These are phyloP conservation scores for Micromys minutus DNA, from an alignment of 2,113 vertebrate genomes.

Conservation along the genomic window DNA sequence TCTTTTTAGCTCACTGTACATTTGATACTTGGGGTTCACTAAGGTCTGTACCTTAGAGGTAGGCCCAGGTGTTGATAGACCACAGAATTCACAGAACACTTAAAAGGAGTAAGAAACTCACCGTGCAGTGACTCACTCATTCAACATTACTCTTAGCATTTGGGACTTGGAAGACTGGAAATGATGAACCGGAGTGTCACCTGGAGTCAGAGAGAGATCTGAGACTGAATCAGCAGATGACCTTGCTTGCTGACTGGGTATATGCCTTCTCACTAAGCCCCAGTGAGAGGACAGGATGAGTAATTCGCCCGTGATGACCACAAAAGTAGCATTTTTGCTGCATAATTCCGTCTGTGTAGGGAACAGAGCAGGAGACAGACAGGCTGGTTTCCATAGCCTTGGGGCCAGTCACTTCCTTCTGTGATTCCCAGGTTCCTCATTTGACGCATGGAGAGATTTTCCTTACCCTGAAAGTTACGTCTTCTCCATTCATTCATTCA, in stretches of 20 bases:
- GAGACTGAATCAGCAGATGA: conserved; percentile 13
- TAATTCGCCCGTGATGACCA: neutral
- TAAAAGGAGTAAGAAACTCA: conserved; percentile 52
- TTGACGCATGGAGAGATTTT: conserved; percentile 29
- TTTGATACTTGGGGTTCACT: neutral
- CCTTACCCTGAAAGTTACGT: conserved; percentile 29
- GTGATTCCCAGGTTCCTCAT: conserved; percentile 33
- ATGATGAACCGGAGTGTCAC: conserved; percentile 1
- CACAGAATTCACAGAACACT: conserved; percentile 35
- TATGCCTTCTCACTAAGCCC: neutral
- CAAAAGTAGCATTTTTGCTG: neutral
- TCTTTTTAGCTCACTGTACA: neutral
- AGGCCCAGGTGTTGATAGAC: neutral
- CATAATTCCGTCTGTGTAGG: neutral
- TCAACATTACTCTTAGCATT: neutral
- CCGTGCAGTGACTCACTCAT: conserved; percentile 59
- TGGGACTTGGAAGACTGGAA: conserved; percentile 7
- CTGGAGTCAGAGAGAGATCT: conserved; percentile 29
- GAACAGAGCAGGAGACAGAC: neutral
- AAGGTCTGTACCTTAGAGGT: conserved; percentile 3
- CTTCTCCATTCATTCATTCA: neutral
- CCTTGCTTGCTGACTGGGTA: neutral
- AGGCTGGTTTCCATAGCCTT: conserved; percentile 38
- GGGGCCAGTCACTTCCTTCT: conserved; percentile 41
- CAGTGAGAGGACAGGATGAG: neutral